Conservation (phyloP, 37 sponge, comb jelly and placozoan genomes). For the Bolinopsis microptera region DNA sequence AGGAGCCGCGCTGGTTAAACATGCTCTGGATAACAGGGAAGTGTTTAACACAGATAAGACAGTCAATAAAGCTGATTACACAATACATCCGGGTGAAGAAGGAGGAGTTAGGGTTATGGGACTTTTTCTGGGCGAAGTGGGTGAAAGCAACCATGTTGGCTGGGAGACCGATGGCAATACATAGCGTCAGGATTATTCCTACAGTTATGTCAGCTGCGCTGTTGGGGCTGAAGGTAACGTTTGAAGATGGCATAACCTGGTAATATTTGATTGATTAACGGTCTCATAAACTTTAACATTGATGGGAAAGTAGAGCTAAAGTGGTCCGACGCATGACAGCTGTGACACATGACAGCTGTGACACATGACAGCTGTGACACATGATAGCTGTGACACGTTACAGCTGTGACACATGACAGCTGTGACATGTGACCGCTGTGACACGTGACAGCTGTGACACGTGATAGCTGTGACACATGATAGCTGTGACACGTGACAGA, state of each 20-base stretch:
- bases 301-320: no score
- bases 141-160: not conserved
- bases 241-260: not conserved
- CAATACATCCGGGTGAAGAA: conserved; percentile 23
- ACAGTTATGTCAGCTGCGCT: not conserved
- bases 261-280: no score
- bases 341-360: no score
- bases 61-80: conserved; percentile 1
- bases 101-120: conserved; percentile 15
- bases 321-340: no score
- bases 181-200: not conserved
- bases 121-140: not conserved
- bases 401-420: not conserved
- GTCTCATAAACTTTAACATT: no score
- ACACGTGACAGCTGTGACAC: not conserved
- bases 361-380: not conserved
- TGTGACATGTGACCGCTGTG: not conserved
- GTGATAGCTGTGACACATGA: not conserved
- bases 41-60: not conserved
- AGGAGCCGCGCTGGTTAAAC: not conserved
- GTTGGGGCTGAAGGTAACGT: not conserved
- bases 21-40: conserved; percentile 10
- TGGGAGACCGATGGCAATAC: not conserved
- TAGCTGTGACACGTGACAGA: not conserved
- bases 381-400: not conserved